Evolutionary conservation across 1,140 invertebrate genomes (phyloP).

Genomic region (Artemia franciscana): DNA sequence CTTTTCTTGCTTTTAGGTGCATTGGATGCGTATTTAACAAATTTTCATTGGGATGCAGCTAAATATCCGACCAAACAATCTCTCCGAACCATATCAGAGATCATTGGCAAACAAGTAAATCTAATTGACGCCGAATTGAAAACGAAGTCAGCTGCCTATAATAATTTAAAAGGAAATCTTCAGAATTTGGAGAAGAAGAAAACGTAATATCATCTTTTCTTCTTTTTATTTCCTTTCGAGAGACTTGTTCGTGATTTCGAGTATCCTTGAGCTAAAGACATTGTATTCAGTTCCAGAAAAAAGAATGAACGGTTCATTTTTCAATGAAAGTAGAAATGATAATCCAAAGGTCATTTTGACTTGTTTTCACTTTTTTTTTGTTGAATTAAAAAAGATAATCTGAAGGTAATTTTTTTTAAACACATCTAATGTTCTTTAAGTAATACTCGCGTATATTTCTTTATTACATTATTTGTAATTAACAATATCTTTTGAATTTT

Average conservation of each 20-base stretch:
- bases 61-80: slow-evolving; percentile 99
- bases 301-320: neutral
- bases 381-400: no score
- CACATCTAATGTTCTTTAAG: no score
- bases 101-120: slow-evolving; percentile 94
- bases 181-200: slow-evolving; percentile 96
- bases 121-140: slow-evolving; percentile 96
- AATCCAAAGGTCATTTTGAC: no score
- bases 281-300: neutral
- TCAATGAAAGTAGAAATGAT: no score
- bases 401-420: no score
- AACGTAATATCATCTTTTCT: slow-evolving; percentile 36
- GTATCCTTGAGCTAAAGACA: no score
- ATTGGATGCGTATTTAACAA: slow-evolving; percentile 72
- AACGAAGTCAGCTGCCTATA: slow-evolving; percentile 80
- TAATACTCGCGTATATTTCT: no score
- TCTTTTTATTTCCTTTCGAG: neutral
- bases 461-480: no score
- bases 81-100: slow-evolving; percentile 82
- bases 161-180: slow-evolving; percentile 83
- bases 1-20: slow-evolving; percentile 72
- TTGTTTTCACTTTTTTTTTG: no score
- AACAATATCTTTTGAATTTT: no score
- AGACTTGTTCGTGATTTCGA: no score
- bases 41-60: slow-evolving; percentile 98